Conservation (phyloP, 2,888 invertebrate species). For the Drosophila meridiana region DNA sequence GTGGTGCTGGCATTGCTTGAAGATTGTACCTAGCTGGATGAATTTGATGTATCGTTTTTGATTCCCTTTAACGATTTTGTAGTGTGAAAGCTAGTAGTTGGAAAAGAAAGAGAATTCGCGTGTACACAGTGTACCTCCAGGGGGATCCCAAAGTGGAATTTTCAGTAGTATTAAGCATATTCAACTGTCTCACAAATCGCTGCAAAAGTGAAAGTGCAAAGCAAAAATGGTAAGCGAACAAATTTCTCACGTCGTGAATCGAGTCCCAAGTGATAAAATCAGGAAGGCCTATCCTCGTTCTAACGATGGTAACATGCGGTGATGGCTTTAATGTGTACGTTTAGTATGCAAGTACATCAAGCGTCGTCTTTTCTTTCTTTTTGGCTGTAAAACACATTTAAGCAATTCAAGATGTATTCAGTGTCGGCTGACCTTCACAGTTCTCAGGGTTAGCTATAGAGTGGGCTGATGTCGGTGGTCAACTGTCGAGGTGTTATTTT, state of each 20-base stretch:
- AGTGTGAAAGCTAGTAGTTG: slow-evolving; percentile 32
- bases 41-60: slow-evolving; percentile 80
- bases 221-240: slow-evolving; percentile 52
- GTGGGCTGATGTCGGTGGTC: slow-evolving; percentile 15
- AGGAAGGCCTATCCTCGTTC: slow-evolving; percentile 3
- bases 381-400: slow-evolving; percentile 69
- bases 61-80: slow-evolving; percentile 82
- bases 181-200: slow-evolving; percentile 49
- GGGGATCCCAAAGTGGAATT: slow-evolving; percentile 3
- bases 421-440: slow-evolving; percentile 62
- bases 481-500: slow-evolving; percentile 52
- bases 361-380: slow-evolving; percentile 13
- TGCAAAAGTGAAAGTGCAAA: slow-evolving; percentile 63
- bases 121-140: slow-evolving; percentile 22
- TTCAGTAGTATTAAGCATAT: neutral
- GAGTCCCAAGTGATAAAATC: slow-evolving; percentile 2
- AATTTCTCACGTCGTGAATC: slow-evolving; percentile 57
- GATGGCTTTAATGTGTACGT: slow-evolving; percentile 2
- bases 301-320: neutral
- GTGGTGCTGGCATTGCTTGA: slow-evolving; percentile 40
- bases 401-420: slow-evolving; percentile 56
- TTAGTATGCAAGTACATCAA: neutral
- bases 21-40: slow-evolving; percentile 58
- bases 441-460: slow-evolving; percentile 19
- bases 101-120: slow-evolving; percentile 16